phyloP scores from a whole-genome alignment of 2,888 invertebrate species.

The Malachius bipustulatus region DNA sequence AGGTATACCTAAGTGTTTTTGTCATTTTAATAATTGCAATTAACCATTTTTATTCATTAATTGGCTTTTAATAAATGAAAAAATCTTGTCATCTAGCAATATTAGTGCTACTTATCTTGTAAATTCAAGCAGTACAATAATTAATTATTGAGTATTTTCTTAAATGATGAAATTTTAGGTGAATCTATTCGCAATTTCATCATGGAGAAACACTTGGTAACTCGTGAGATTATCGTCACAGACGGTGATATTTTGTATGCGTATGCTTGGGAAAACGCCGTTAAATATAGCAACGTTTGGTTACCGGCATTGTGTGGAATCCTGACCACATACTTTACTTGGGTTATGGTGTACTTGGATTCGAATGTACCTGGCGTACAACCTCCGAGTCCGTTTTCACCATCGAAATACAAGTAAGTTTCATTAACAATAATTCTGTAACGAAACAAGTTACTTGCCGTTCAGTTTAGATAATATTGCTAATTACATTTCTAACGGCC shows the following conservation, averaged over 20 bases:
- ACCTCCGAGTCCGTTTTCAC: slow-evolving; percentile 47
- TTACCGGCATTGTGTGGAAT: slow-evolving; percentile 38
- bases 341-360: slow-evolving; percentile 49
- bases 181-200: slow-evolving; percentile 22
- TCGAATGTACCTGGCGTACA: slow-evolving; percentile 46
- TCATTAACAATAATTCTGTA: too few species aligned
- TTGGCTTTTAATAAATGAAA: too few species aligned
- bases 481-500: too few species aligned
- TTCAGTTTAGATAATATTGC: too few species aligned
- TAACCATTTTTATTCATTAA: too few species aligned
- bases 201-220: slow-evolving; percentile 27
- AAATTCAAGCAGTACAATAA: too few species aligned
- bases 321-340: slow-evolving; percentile 42
- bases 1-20: too few species aligned
- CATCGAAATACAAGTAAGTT: slow-evolving; percentile 39
- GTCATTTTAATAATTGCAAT: too few species aligned
- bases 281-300: slow-evolving; percentile 31
- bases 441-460: too few species aligned
- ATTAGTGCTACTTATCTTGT: too few species aligned
- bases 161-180: slow-evolving; percentile 21
- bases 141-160: too few species aligned
- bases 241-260: slow-evolving; percentile 32
- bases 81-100: too few species aligned
- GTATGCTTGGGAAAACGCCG: slow-evolving; percentile 29
- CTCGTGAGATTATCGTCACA: slow-evolving; percentile 27